These are phyloP conservation scores for Mionectes olivaceus DNA, from an alignment of 2,797 vertebrate genomes.

Conservation along the genomic window DNA sequence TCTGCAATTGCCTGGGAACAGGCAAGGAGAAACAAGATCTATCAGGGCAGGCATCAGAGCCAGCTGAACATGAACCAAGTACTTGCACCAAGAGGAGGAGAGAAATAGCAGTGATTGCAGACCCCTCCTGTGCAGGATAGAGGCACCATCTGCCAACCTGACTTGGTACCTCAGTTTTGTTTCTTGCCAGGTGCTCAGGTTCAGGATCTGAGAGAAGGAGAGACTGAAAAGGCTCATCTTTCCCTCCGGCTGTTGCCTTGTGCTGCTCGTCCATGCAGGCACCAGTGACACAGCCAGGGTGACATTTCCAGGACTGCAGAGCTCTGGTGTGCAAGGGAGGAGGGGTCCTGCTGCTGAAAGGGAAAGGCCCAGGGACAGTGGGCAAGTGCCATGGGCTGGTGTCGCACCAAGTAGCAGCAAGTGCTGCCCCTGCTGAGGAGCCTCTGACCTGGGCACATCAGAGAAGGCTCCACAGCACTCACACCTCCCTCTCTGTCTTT, in stretches of 20 bases:
- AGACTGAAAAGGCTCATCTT: neutral
- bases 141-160: neutral
- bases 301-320: neutral
- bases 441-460: neutral
- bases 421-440: no score
- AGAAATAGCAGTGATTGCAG: accelerated
- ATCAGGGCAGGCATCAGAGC: neutral
- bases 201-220: neutral
- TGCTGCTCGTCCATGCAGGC: neutral
- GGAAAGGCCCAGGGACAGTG: accelerated
- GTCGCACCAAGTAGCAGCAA: no score
- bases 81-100: neutral
- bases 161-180: neutral
- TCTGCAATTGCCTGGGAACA: neutral
- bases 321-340: neutral
- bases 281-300: accelerated
- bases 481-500: neutral
- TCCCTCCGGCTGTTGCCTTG: neutral
- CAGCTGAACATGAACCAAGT: neutral
- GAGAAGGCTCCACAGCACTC: accelerated
- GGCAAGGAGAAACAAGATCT: neutral
- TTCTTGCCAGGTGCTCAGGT: neutral
- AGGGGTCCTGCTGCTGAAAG: neutral
- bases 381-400: neutral
- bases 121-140: neutral